Conservation (phyloP, 2,888 invertebrate genomes). For the Ellobium chinense region DNA sequence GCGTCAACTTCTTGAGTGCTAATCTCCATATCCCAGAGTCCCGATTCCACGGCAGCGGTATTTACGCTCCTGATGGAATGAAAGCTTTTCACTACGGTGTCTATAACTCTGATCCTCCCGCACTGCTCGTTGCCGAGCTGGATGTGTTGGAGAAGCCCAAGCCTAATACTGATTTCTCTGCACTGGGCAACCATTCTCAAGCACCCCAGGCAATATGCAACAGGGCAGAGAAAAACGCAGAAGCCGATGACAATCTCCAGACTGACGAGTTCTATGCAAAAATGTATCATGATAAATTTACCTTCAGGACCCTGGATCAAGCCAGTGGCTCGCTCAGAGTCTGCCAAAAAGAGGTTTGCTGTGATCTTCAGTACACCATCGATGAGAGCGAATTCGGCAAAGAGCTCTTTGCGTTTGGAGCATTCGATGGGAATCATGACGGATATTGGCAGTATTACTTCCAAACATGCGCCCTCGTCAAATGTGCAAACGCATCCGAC, state of each 20-base stretch:
- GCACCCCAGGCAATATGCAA: background rate
- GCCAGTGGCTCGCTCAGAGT: constrained; percentile 51
- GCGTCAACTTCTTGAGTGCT: constrained; percentile 86
- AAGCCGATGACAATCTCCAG: too few species aligned
- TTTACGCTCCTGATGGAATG: constrained; percentile 81
- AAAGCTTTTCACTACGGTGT: constrained; percentile 52
- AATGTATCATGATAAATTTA: constrained; percentile 59
- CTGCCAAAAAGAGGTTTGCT: constrained; percentile 64
- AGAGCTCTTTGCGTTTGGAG: constrained; percentile 65
- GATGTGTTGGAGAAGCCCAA: constrained; percentile 33
- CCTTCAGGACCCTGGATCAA: constrained; percentile 53
- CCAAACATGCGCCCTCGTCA: constrained; percentile 63
- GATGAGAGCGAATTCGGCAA: background rate
- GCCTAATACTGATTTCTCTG: background rate
- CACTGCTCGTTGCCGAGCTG: constrained; percentile 55
- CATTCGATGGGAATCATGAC: constrained; percentile 66
- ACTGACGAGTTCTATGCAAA: constrained; percentile 49
- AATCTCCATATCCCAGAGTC: constrained; percentile 84
- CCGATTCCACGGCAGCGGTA: constrained; percentile 85
- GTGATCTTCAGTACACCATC: constrained; percentile 54
- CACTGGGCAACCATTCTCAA: background rate
- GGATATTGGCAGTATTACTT: constrained; percentile 63
- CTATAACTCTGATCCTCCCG: constrained; percentile 36
- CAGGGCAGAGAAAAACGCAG: background rate
- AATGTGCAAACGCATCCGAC: constrained; percentile 52